A percentile compares a stretch with the other conserved stretches of the same genome.
These are phyloP conservation scores for Scomberomorus guttatus DNA, from an alignment of 2,797 vertebrate species.

Conservation along the genomic window DNA sequence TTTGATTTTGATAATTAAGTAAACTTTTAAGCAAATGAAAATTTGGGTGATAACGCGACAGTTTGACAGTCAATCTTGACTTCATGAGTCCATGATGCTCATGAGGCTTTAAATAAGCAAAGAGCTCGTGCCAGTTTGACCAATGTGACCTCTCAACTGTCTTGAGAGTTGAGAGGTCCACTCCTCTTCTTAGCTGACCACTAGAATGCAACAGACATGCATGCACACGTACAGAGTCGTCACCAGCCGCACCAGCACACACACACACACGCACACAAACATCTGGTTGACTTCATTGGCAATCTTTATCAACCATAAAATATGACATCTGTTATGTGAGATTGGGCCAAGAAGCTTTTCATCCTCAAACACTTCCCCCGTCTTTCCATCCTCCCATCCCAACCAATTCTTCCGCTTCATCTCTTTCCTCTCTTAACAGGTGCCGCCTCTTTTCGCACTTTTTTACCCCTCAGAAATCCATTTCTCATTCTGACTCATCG, in stretches of 20 bases:
- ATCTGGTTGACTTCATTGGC: constrained; percentile 22
- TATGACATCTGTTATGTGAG: constrained; percentile 25
- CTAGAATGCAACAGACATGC: not conserved
- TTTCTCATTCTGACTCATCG: constrained; percentile 44
- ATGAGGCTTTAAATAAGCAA: constrained; percentile 6
- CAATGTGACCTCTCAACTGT: not conserved
- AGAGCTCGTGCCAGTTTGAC: constrained; percentile 9
- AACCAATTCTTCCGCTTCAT: constrained; percentile 45
- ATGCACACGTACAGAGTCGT: not conserved
- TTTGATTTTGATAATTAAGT: too few relatives aligned
- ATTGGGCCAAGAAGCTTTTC: constrained; percentile 22
- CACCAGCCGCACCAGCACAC: not conserved
- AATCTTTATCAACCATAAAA: constrained; percentile 41
- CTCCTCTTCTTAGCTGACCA: too few relatives aligned
- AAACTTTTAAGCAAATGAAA: not conserved
- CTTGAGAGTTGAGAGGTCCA: not conserved
- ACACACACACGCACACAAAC: not conserved
- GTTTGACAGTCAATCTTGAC: not conserved
- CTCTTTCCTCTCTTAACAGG: constrained; percentile 35
- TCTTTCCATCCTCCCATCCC: constrained; percentile 38
- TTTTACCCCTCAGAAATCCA: constrained; percentile 38
- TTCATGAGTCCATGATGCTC: constrained; percentile 2
- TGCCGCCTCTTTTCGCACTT: constrained; percentile 18
- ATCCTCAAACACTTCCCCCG: constrained; percentile 11
- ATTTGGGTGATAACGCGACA: not conserved